phyloP scores from a whole-genome alignment of 2,888 invertebrate species.

The Ischnus inquisitorius region DNA sequence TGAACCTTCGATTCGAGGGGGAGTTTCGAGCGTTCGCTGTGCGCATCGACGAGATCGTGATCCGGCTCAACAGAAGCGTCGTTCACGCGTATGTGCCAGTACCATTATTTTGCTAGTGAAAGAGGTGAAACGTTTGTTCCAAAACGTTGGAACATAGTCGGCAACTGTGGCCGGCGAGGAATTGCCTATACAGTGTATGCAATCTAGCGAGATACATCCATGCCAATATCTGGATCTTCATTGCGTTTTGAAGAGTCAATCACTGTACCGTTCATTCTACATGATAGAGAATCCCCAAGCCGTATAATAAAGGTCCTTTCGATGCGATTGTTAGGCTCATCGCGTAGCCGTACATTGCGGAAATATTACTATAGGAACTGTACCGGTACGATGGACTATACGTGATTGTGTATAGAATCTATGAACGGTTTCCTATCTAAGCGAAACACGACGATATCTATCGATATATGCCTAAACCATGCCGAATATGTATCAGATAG shows the following conservation, averaged over 20 bases:
- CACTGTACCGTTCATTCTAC: no score
- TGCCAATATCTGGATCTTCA: no score
- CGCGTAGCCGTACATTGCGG: background rate
- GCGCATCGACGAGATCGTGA: background rate
- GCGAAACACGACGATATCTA: no score
- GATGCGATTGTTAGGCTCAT: conserved; percentile 20
- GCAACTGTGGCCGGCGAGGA: no score
- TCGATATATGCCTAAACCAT: no score
- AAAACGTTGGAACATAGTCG: no score
- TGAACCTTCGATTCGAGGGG: background rate
- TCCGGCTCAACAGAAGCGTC: background rate
- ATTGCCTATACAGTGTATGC: no score
- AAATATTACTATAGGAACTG: conserved; percentile 12
- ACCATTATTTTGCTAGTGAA: background rate
- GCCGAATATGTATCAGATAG: no score
- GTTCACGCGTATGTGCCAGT: background rate
- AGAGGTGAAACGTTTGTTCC: background rate
- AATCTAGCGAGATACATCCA: no score
- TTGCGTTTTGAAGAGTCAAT: no score
- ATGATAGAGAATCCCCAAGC: no score
- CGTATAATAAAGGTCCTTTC: background rate
- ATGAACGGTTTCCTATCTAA: background rate
- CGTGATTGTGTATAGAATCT: conserved; percentile 21
- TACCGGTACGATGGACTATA: conserved; percentile 20
- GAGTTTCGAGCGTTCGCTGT: background rate